Base-by-base conservation (phyloP, 35 echinoderm and acorn worm species). In the Acanthaster planci region DNA sequence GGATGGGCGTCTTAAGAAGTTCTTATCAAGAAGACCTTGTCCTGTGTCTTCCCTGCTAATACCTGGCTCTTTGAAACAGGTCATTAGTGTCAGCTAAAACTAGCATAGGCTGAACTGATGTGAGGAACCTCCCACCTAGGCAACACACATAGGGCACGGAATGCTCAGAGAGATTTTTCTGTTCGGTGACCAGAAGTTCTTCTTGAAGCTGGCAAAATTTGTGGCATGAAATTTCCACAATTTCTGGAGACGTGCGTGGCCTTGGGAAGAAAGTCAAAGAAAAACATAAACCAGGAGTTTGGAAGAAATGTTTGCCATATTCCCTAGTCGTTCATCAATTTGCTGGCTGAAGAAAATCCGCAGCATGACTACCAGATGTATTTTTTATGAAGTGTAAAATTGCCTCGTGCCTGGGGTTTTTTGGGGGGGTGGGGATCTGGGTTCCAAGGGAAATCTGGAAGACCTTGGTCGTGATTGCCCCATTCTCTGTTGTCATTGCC, bases 371-470 rank as follows among this genome's bases (percentile, higher is more conserved):
- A 47, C 64, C 64, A 72, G 64, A 72, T 72, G 64, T 72, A 72
- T 35, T 72, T 72, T 72, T 72, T 72, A 72, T 72, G 64, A 34
- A 72, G 64, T 72, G 64, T 72, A 72, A 72, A 72, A 72, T 72
- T 72, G 64, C 64, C 64, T 72, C 64, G 30, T 72, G 26, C 64
- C 64, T 31, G 26, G 22, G 22, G 22, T 72, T 72, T 72, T 14
- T 59, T 2, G 27, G 10, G 56, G 56, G 56, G 27, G 56, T 18
- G 27, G 5, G 27, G 56, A 18, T 26, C n/a, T 6, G 27, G 57
- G 14, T 36, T 14, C 27, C 32, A 2, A 72, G 64, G 26, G 64
- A 72, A 72, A 47, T 47, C 42, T 47, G 42, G 42, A 47, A 47
- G 42, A 47, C 42, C 12, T 36, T 23, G 26, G 64, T 72, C 64